These are phyloP conservation scores for Incurvaria masculella DNA, from an alignment of 2,888 invertebrate genomes.

Conservation along the genomic window DNA sequence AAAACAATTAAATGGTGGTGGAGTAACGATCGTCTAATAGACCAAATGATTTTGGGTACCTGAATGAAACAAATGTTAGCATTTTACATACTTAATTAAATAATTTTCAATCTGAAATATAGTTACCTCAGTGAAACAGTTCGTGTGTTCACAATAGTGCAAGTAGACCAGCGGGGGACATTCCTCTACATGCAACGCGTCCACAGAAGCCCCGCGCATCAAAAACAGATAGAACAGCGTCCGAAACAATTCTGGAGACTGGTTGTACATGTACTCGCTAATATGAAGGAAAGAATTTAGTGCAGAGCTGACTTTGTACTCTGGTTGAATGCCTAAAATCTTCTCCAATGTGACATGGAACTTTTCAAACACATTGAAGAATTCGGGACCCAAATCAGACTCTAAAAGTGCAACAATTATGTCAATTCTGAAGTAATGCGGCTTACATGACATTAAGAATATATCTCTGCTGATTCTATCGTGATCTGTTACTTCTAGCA, in stretches of 20 bases:
- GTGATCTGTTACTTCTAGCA: conserved; percentile 30
- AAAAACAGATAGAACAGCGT: conserved; percentile 40
- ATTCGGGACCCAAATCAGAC: conserved; percentile 37
- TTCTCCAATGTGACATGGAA: conserved; percentile 27
- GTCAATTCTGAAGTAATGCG: conserved; percentile 40
- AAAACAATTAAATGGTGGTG: too few species aligned
- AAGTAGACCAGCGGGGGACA: conserved; percentile 47
- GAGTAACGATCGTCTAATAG: too few species aligned
- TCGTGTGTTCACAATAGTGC: conserved; percentile 31
- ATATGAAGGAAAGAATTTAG: conserved; percentile 40
- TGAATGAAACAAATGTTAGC: too few species aligned
- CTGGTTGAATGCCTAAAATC: conserved; percentile 25
- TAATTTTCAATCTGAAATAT: conserved; percentile 5
- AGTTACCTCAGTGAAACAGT: conserved; percentile 40
- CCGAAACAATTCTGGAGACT: conserved; percentile 31
- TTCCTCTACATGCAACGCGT: conserved; percentile 34
- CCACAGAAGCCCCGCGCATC: conserved; percentile 36
- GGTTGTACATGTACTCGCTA: conserved; percentile 40
- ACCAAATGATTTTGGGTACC: too few species aligned
- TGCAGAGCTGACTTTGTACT: conserved; percentile 34
- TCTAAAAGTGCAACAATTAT: conserved; percentile 36
- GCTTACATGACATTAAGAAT: conserved; percentile 38
- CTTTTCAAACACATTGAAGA: conserved; percentile 33
- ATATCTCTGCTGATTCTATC: conserved; percentile 31
- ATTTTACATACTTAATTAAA: background rate